Base-by-base conservation (phyloP, 1,140 invertebrate genomes). In the Gonatopus flavifemur region DNA sequence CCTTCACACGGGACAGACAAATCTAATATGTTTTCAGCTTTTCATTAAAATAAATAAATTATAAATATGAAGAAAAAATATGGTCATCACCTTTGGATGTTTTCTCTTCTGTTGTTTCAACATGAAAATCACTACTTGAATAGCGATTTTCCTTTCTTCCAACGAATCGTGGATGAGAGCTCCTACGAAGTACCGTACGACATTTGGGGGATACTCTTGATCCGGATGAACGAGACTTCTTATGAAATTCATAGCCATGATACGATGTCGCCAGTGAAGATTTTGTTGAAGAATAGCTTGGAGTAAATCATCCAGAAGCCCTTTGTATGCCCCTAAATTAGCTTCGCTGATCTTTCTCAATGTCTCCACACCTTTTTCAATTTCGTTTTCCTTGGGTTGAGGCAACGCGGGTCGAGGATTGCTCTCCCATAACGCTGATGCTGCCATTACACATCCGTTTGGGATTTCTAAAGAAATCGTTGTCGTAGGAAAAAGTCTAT, bases 241-340 rank as follows among this genome's bases (percentile, higher is more conserved):
- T 5, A 96, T 77, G 65, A 95, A 83, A 33, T 83, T 82, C 62
- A 91, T 82, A 16, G 84, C 85, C 67, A 94, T 83, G 37, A 87
- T 80, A 42, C 87, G 80, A 61, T 90, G 87, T 16, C 90, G 80
- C 92, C 92, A 94, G 70, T 93, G 89, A 83, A 90, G 69, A 68
- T 86, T 87, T 53, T 84, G 83, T 55, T 82, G 78, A 16, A 86
- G 70, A 12, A 89, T 83, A 12, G 84, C 72, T 53, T 82, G 66
- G 1, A 89, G 76, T 9, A 94, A 62, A 16, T 83, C 77, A 15
- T 84, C 63, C 0, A 91, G 59, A 2, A 91, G 66, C 7, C 79
- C 72, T 20, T 80, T 74, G 61, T 92, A 94, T 6, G 77, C 52
- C 10, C 70, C 64, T 42, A 80, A 70, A 68, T 83, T 84, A 21